These are phyloP conservation scores for Trochalopteron elliotii DNA, from an alignment of 2,113 vertebrate species.

Conservation along the genomic window DNA sequence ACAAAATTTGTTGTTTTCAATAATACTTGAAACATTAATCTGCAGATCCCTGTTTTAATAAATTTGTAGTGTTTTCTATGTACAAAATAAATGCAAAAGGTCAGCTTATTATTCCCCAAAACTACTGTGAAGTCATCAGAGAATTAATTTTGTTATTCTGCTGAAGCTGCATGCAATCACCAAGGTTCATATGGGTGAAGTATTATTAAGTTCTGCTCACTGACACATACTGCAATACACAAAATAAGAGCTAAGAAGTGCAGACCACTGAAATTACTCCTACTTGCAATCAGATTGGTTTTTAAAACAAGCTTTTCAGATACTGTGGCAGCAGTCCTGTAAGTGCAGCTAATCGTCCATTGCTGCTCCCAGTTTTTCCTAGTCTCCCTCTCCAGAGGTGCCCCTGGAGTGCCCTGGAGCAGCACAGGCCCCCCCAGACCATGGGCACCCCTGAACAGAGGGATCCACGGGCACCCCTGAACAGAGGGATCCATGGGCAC, in stretches of 20 bases:
- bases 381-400: not conserved
- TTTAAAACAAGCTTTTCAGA: not conserved
- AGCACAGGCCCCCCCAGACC: not conserved
- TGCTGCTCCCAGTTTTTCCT: not conserved
- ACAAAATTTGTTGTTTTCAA: not conserved
- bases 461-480: rapidly evolving
- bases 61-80: not conserved
- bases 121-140: slow-evolving; percentile 14
- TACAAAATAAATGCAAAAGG: not conserved
- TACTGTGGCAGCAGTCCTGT: not conserved
- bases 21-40: not conserved
- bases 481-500: rapidly evolving
- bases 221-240: not conserved
- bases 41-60: not conserved
- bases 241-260: not conserved
- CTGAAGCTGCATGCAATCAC: slow-evolving; percentile 36
- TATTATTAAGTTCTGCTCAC: slow-evolving; percentile 37
- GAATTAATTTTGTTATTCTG: slow-evolving; percentile 48
- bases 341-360: not conserved
- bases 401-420: rapidly evolving
- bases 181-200: slow-evolving; percentile 9
- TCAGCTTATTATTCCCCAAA: slow-evolving; percentile 11
- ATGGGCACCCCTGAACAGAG: rapidly evolving
- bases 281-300: not conserved
- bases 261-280: not conserved